Evolutionary conservation across 1,140 invertebrate genomes (phyloP).

Genomic region (Hestina assimilis): DNA sequence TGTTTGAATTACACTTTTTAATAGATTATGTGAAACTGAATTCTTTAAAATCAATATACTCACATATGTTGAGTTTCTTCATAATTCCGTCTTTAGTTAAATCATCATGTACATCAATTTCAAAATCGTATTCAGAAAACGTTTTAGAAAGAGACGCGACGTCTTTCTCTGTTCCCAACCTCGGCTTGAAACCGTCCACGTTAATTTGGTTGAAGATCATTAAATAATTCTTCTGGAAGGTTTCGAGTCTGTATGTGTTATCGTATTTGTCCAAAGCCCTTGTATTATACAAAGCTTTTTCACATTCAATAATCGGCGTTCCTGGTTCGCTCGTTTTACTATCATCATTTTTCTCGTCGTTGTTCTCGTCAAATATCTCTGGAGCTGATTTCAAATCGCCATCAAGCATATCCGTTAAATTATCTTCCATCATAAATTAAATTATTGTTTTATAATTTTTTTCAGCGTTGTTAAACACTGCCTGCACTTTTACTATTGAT

Average conservation of each 20-base stretch:
- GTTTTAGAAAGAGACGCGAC: slow-evolving; percentile 43
- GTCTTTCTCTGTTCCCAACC: slow-evolving; percentile 57
- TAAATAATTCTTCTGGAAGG: slow-evolving; percentile 54
- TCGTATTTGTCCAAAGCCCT: slow-evolving; percentile 49
- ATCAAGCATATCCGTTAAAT: neutral
- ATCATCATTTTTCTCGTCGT: neutral
- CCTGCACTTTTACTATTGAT: neutral
- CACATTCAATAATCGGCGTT: neutral
- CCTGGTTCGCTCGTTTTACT: neutral
- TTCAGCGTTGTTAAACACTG: neutral
- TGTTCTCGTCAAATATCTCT: neutral
- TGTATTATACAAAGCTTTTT: slow-evolving; percentile 28
- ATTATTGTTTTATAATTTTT: neutral
- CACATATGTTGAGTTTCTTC: slow-evolving; percentile 42
- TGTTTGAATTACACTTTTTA: too few relatives aligned
- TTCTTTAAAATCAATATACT: too few relatives aligned
- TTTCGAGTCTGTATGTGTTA: slow-evolving; percentile 59
- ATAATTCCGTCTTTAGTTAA: slow-evolving; percentile 46
- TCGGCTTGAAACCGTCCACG: slow-evolving; percentile 42
- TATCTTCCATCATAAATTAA: neutral
- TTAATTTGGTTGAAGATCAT: slow-evolving; percentile 63
- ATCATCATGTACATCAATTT: slow-evolving; percentile 45
- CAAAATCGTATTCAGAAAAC: slow-evolving; percentile 50
- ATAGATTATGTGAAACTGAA: too few relatives aligned
- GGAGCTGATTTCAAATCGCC: neutral